Evolutionary conservation across 2,797 vertebrate species (phyloP), one percentile per base, ranked within the genome.

Genomic region (Intellagama lesueurii): DNA sequence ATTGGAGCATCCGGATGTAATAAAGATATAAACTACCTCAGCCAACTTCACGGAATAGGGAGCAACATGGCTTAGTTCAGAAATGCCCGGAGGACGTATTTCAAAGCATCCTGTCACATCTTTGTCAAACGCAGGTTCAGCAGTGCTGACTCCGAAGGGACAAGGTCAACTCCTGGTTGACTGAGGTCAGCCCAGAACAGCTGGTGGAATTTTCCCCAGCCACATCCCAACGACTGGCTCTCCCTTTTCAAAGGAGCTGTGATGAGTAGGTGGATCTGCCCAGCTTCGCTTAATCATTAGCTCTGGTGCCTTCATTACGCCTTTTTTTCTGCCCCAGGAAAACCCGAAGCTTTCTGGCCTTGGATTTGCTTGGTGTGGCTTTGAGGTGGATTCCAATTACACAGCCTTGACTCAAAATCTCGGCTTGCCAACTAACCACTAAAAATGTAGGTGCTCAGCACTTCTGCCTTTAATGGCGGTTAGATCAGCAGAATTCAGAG

Each of bases 151-250:
- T 14, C n/a, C 6, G 4, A 26, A 19, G 0, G 16, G 52, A 8
- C 0, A 22, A 28, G 14, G 68, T 28, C 30, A 24, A 7, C 28
- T 64, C 66, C 68, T 12, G 49, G 14, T 6, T 12, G 19, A 28
- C 60, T 28, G 3, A 7, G 0, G 28, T 60, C 87, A 79, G 19
- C 47, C 49, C 14, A 9, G 3, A 24, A 9, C 6, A 7, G 19
- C 72, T 26, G 9, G 28, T 44, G 35, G 32, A 78, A 56, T n/a
- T 8, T 91, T 52, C 56, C 28, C 16, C 19, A 4, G 5, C 60
- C 85, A 4, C 0, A 0, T 7, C 64, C 7, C 0, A 0, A 28
- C 60, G 81, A 52, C 17, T 32, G 30, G 70, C 16, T 14, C 22
- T 26, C 81, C 72, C 72, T 68, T 9, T 69, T 68, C 44, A 16